Percentiles rank a stretch among this genome's conserved stretches.
Conservation (phyloP, 2,113 vertebrate genomes). For the Pterocles gutturalis region DNA sequence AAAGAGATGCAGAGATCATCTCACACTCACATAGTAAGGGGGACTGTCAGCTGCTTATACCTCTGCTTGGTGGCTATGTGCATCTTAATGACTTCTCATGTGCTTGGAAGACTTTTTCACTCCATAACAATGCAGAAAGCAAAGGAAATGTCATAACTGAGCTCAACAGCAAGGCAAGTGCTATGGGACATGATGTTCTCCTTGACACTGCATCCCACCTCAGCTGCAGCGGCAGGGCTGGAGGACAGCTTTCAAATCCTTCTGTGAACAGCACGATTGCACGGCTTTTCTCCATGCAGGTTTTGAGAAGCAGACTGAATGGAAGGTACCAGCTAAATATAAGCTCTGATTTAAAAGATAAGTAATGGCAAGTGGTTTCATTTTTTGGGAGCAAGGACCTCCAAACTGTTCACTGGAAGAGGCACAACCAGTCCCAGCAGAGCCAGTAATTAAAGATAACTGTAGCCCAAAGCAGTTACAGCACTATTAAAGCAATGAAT, state of each 20-base stretch:
- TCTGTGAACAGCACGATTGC: not conserved
- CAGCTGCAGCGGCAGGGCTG: not conserved
- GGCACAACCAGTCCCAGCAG: not conserved
- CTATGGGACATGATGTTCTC: not conserved
- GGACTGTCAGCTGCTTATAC: not conserved
- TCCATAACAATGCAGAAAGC: rapidly evolving
- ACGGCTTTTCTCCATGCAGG: not conserved
- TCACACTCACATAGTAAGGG: not conserved
- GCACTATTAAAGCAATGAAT: not conserved
- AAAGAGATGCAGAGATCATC: not conserved
- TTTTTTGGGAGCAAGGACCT: not conserved
- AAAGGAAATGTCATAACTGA: not conserved
- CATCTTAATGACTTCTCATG: not conserved
- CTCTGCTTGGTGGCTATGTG: not conserved
- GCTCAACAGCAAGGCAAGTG: not conserved
- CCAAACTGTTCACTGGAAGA: not conserved
- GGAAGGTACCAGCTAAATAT: not conserved
- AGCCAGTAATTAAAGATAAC: conserved; percentile 35
- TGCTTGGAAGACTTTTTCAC: not conserved
- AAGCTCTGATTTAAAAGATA: not conserved
- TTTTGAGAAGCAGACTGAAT: not conserved
- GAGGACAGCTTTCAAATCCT: not conserved
- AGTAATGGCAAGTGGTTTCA: not conserved
- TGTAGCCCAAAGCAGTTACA: not conserved
- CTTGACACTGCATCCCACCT: not conserved